phyloP scores from a whole-genome alignment of 1,140 invertebrate species.

The Drosophila sturtevanti region DNA sequence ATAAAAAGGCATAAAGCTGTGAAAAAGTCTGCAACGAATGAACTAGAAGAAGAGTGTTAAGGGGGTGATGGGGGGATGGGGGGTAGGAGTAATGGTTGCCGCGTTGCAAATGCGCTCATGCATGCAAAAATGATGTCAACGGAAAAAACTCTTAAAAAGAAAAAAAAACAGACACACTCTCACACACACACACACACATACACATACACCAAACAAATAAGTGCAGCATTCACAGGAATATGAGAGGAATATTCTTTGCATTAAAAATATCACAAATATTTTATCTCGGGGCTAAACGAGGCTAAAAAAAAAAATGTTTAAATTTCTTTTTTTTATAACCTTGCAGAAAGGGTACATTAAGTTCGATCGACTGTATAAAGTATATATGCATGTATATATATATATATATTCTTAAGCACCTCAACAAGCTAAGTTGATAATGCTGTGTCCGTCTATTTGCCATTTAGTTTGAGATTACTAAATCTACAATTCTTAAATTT shows the following conservation, averaged over 20 bases:
- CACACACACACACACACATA: too few species aligned
- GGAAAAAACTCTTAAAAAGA: constrained; percentile 30
- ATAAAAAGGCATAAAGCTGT: constrained; percentile 53
- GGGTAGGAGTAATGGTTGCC: not conserved
- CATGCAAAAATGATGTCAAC: constrained; percentile 65
- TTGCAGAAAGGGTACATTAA: too few species aligned
- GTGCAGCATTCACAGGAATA: constrained; percentile 21
- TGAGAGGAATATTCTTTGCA: not conserved
- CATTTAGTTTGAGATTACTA: too few species aligned
- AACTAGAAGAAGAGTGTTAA: not conserved
- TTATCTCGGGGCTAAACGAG: not conserved
- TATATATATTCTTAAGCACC: too few species aligned
- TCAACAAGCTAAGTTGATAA: too few species aligned
- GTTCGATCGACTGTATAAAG: too few species aligned
- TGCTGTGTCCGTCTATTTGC: too few species aligned
- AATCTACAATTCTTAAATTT: too few species aligned
- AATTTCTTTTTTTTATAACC: too few species aligned
- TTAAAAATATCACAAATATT: constrained; percentile 9
- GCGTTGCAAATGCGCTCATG: constrained; percentile 45
- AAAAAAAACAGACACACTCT: constrained; percentile 10
- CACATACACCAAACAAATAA: constrained; percentile 25
- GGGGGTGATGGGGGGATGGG: not conserved
- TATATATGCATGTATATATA: too few species aligned
- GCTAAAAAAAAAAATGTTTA: not conserved
- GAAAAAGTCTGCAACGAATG: constrained; percentile 11